Evolutionary conservation across 2,888 invertebrate species (phyloP), one percentile per base, ranked within the genome.

Genomic region (Pristionchus entomophagus): DNA sequence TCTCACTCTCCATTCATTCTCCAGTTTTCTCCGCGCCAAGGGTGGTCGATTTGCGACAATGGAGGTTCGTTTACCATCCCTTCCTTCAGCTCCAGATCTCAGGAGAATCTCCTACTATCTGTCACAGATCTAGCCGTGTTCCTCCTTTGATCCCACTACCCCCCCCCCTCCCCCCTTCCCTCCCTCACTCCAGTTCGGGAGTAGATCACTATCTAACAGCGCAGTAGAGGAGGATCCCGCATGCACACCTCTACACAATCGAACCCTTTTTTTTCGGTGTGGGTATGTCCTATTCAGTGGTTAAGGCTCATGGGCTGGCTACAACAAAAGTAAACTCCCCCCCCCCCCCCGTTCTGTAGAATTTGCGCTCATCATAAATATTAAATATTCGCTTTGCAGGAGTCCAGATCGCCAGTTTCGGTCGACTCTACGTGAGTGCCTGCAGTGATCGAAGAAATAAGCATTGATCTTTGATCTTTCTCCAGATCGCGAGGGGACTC

Each of bases 201-300:
- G 73, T 8, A 73, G 73, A 73, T 73, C 73, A 45, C 38, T 73
- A 73, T 73, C 73, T 35, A n/a, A n/a, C n/a, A n/a, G n/a, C 32
- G 14, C n/a, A 56, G 17, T 56, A 5, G n/a, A 22, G n/a, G n/a
- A n/a, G n/a, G n/a, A n/a, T n/a, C 56, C n/a, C 56, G 56, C 56
- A 14, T 56, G 56, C 8, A 56, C 56, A 56, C 56, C 56, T 56
- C n/a, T n/a, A n/a, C n/a, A n/a, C 22, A 22, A 22, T 17, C 56
- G 19, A 56, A 56, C 56, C 56, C n/a, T 8, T 22, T 22, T 45
- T 14, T 45, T 45, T 14, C 45, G n/a, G n/a, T n/a, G n/a, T n/a
- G n/a, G n/a, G n/a, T n/a, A n/a, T n/a, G n/a, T n/a, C n/a, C n/a
- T n/a, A n/a, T n/a, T n/a, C n/a, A n/a, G n/a, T n/a, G n/a, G n/a